Conservation (phyloP, 1,140 invertebrate genomes). For the Trichonephila inaurata region DNA sequence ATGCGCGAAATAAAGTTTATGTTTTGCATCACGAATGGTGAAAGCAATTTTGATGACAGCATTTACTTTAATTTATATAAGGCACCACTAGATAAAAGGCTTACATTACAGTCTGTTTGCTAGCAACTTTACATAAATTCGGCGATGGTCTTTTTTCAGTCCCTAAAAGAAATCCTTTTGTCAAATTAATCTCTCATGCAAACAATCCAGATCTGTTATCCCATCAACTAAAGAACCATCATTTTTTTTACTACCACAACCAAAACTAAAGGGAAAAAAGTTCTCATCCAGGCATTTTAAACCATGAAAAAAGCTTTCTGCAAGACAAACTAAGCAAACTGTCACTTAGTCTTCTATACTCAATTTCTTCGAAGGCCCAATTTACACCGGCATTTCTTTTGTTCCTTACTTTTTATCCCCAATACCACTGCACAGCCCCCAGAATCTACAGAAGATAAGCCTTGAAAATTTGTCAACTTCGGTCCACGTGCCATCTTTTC, state of each 20-base stretch:
- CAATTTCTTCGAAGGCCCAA: neutral
- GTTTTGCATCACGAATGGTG: too few relatives aligned
- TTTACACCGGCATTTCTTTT: slow-evolving; percentile 19
- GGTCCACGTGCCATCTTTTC: neutral
- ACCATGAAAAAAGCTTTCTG: neutral
- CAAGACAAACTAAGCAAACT: neutral
- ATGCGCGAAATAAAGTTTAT: too few relatives aligned
- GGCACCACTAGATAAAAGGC: too few relatives aligned
- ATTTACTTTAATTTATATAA: too few relatives aligned
- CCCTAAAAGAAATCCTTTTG: neutral
- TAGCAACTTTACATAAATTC: too few relatives aligned
- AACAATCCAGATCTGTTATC: neutral
- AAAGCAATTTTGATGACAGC: too few relatives aligned
- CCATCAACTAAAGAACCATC: slow-evolving; percentile 3
- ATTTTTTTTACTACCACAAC: neutral
- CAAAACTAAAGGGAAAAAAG: neutral
- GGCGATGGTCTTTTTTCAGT: neutral
- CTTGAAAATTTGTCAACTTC: slow-evolving; percentile 28
- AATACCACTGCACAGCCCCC: neutral
- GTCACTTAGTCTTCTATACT: neutral
- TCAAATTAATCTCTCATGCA: neutral
- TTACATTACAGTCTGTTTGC: too few relatives aligned
- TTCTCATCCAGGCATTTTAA: neutral
- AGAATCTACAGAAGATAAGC: neutral
- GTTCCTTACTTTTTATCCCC: neutral